Conservation (phyloP, 2,113 vertebrate species). For the Kryptolebias marmoratus region DNA sequence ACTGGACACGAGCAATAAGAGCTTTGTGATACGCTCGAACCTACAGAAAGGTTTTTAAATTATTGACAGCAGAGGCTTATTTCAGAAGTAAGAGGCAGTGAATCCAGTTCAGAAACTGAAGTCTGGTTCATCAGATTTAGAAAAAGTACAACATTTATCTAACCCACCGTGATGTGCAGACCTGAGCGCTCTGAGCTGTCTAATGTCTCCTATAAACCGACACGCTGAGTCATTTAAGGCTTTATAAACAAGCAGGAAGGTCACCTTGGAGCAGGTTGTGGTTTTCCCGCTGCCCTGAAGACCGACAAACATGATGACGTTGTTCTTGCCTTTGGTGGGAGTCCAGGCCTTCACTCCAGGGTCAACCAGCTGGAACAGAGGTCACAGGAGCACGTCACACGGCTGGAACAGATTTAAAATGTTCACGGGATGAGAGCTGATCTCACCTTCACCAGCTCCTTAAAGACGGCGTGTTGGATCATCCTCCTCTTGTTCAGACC, state of each 20-base stretch:
- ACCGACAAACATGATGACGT: constrained; percentile 99
- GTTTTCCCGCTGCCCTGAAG: constrained; percentile 99
- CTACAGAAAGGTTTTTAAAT: too few relatives aligned
- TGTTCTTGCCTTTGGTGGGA: constrained; percentile 98
- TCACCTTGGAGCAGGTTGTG: constrained; percentile 98
- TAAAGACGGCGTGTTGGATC: constrained; percentile 99
- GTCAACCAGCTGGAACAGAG: constrained; percentile 89
- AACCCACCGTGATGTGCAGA: too few relatives aligned
- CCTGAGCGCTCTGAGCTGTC: not conserved
- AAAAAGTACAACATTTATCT: too few relatives aligned
- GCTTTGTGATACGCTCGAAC: too few relatives aligned
- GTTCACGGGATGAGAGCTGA: not conserved
- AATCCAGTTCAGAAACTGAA: too few relatives aligned
- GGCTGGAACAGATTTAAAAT: not conserved
- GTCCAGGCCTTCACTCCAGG: constrained; percentile 99
- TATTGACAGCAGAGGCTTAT: too few relatives aligned
- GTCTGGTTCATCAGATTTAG: too few relatives aligned
- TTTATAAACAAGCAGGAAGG: not conserved
- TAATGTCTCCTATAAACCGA: not conserved
- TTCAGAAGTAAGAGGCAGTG: too few relatives aligned
- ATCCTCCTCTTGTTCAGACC: constrained; percentile 99
- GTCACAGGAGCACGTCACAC: not conserved
- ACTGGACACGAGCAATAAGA: too few relatives aligned
- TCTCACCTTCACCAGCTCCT: constrained; percentile 97
- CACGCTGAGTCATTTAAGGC: too few relatives aligned